Base-by-base conservation (phyloP, 2,113 vertebrate species). In the Onychostoma macrolepis region DNA sequence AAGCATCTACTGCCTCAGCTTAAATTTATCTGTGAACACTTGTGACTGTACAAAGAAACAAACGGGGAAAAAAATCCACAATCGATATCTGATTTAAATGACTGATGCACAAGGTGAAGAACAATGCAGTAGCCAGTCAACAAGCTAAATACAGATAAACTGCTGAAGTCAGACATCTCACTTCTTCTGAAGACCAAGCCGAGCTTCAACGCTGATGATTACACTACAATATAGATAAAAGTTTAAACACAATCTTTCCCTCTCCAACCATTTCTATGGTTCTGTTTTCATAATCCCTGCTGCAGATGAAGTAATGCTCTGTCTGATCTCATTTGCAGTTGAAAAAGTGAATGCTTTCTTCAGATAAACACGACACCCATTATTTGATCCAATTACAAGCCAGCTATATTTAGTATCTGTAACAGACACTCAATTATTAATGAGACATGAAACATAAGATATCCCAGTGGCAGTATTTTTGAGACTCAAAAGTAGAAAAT, bases 351-450 rank as follows among this genome's bases (percentile, higher is more conserved):
- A 80, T 85, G 12, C 77, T 45, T 77, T 76, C 58, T 85, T 85
- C 33, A 80, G 38, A 87, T 53, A 85, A 82, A 80, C 15, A 9
- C 61, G 75, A 48, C 65, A 71, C 67, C 26, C n/a, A 43, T 87
- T 85, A 53, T 67, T 86, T 84, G 85, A 77, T 80, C 85, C 72
- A 85, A 87, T 86, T 87, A 90, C 79, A 72, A 80, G 83, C n/a
- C 26, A n/a, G 74, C 45, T 90, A 87, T 83, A 88, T 85, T 83
- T 85, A 88, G 86, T 41, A 80, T 75, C 74, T 86, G 43, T 81
- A 56, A 86, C 85, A 89, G 56, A 80, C 28, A 50, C 71, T 90
- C 75, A 87, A 89, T 88, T 89, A 88, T 89, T 91, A 88, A 89
- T 87, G 89, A 84, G 53, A 90, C 85, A 75, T 71, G 84, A 80